These are phyloP conservation scores for Bufotes viridis DNA, from an alignment of 2,797 vertebrate genomes.

Conservation along the genomic window DNA sequence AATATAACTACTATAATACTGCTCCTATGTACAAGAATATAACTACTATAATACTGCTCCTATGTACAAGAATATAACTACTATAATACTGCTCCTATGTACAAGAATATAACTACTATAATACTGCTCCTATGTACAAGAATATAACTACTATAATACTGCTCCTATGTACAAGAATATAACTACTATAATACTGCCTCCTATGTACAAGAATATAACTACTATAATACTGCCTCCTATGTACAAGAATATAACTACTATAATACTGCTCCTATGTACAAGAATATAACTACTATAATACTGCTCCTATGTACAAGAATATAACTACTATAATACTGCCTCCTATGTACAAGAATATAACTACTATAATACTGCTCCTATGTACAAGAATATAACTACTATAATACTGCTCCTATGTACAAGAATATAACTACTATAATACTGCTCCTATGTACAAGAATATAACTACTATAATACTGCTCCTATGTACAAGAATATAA, in stretches of 20 bases:
- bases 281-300: conserved; percentile 10
- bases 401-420: neutral
- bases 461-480: conserved; percentile 9
- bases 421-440: neutral
- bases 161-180: neutral
- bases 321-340: conserved; percentile 1
- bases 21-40: neutral
- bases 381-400: conserved; percentile 12
- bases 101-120: conserved; percentile 10
- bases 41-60: neutral
- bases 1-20: neutral
- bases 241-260: neutral
- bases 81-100: no score
- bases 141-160: conserved; percentile 6
- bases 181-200: no score
- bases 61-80: conserved; percentile 7
- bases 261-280: conserved; percentile 2
- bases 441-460: neutral
- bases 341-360: neutral
- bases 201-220: no score
- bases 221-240: no score
- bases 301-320: neutral
- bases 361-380: conserved; percentile 7
- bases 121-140: neutral
- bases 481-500: neutral